These are phyloP conservation scores for Lasioglossum calceatum DNA, from an alignment of 2,888 invertebrate genomes.

Conservation along the genomic window DNA sequence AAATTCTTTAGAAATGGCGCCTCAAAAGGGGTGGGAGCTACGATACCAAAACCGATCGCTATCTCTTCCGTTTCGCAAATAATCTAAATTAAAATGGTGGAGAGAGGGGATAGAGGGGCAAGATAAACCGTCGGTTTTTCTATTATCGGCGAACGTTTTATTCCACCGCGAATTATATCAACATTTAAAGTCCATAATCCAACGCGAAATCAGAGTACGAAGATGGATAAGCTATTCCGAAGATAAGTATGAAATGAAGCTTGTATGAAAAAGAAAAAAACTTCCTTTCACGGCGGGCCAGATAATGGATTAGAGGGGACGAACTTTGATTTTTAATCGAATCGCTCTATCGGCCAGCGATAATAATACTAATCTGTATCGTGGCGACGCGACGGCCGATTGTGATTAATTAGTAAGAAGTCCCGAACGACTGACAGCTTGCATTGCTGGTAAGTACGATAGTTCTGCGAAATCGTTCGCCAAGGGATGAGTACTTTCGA, in stretches of 20 bases:
- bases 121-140: constrained; percentile 4
- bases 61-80: constrained; percentile 30
- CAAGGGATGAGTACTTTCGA: not conserved
- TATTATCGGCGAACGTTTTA: constrained; percentile 10
- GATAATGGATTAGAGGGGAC: constrained; percentile 10
- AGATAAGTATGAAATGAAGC: constrained; percentile 17
- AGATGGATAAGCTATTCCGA: not conserved
- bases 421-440: not conserved
- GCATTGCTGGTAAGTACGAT: not conserved
- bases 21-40: too few species aligned
- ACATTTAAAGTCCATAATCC: constrained; percentile 27
- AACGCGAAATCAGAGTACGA: constrained; percentile 33
- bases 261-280: not conserved
- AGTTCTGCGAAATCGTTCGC: not conserved
- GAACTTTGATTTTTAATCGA: constrained; percentile 10
- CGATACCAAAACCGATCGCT: not conserved
- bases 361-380: constrained; percentile 27
- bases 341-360: not conserved
- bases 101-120: too few species aligned
- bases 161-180: not conserved
- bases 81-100: constrained; percentile 7
- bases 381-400: not conserved
- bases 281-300: not conserved
- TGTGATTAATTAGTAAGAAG: constrained; percentile 26
- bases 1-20: not conserved